Evolutionary conservation across 2,113 vertebrate species (phyloP), one percentile per base, ranked within the genome.

Genomic region (Mesocricetus auratus): DNA sequence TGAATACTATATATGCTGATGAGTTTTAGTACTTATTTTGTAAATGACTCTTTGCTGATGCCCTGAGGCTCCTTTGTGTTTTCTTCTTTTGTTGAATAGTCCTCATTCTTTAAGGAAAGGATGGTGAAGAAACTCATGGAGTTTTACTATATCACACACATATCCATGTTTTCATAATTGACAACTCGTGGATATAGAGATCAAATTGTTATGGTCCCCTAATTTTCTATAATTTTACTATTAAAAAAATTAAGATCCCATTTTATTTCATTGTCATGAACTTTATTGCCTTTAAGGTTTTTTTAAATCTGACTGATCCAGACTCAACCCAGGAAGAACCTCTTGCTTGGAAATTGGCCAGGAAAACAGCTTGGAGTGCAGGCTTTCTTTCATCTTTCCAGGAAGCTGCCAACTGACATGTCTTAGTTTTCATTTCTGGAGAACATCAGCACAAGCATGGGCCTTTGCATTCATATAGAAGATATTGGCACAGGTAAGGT

Each of bases 381-480:
- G 42, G 86, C 3, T 26, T 58, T 94, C 93, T 93, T 96, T 89
- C 68, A 73, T 97, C 89, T 97, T 95, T 89, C 68, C 21, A 79
- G 81, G 90, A 86, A 86, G 91, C 85, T 95, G 94, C 87, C 93
- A 93, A 39, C 58, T 79, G 33, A 17, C 13, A 15, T 21, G 8
- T 92, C 92, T 96, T 87, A 62, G 62, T 95, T 94, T 95, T 87
- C 83, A 89, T 93, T 97, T 97, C 71, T 95, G 93, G 90, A 95
- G 86, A 90, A 91, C 53, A 90, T 74, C 47, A 94, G 68, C 47
- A 47, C 62, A 42, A 73, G 87, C n/a, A 7, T 89, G 45, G 39
- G 45, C n/a, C 60, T 95, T 75, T 92, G 66, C n/a, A 1, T 58
- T 96, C 33, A 17, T 17, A 26, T 62, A 62, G 62, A 94, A 93